Base-by-base conservation (phyloP, 2,888 invertebrate genomes). In the Catocala fraxini region DNA sequence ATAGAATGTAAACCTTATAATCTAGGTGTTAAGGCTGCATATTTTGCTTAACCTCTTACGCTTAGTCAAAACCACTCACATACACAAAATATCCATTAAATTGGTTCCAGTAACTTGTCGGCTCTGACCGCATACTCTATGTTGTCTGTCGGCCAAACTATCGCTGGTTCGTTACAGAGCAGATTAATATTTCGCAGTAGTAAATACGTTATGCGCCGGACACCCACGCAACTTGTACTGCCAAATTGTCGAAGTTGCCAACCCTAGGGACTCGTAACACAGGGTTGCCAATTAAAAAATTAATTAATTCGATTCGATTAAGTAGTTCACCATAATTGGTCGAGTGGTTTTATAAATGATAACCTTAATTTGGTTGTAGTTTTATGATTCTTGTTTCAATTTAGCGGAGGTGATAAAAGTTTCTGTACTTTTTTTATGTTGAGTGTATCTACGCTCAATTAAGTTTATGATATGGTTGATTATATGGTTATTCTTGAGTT, bases 141-240 rank as follows among this genome's bases (percentile, higher is more conserved):
- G 87, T 65, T 78, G 69, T 67, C 73, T 77, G 81, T 72, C 84
- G 76, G 65, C 75, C 85, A 78, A 90, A 90, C 91, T 91, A 90
- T 89, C 81, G 83, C 70, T 74, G 80, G 80, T 89, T 92, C 90
- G 91, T 93, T 92, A 93, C 87, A 77, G 81, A 76, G 74, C 69
- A 84, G 89, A 94, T 93, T 92, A 93, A 94, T 94, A 94, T 93
- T 94, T 92, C 91, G 92, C 80, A 81, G 85, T 85, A 84, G 89
- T 94, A 92, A 93, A 93, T 94, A 91, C 89, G 88, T 94, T 91
- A 93, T 90, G 87, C 85, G 86, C 69, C 78, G 90, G 91, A 89
- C 92, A 89, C 82, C 82, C 85, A 81, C 74, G 79, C 80, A 90
- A 92, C 86, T 92, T 90, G 87, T 83, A 77, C 80, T 67, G 83